Evolutionary conservation across 2,888 invertebrate species (phyloP).

Genomic region (Drosophila kokeensis): DNA sequence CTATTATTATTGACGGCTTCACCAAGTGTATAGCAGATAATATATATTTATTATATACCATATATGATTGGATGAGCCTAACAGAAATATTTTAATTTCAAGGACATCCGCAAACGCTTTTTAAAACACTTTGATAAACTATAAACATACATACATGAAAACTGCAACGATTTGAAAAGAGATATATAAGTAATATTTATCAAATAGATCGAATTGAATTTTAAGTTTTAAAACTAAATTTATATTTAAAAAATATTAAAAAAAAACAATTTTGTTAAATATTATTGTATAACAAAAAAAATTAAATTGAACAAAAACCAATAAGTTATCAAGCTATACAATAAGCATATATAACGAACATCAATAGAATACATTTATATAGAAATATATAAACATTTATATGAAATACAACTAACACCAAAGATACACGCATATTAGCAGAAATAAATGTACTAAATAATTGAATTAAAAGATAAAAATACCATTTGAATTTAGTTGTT

Average conservation of each 20-base stretch:
- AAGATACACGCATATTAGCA: slow-evolving; percentile 75
- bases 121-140: slow-evolving; percentile 16
- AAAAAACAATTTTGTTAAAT: slow-evolving; percentile 50
- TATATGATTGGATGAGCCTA: slow-evolving; percentile 7
- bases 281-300: slow-evolving; percentile 48
- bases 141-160: slow-evolving; percentile 22
- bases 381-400: slow-evolving; percentile 53
- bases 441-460: slow-evolving; percentile 69
- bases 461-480: slow-evolving; percentile 27
- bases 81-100: slow-evolving; percentile 18
- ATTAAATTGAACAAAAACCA: slow-evolving; percentile 30
- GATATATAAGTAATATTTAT: slow-evolving; percentile 62
- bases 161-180: slow-evolving; percentile 23
- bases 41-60: slow-evolving; percentile 16
- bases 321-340: slow-evolving; percentile 64
- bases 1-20: slow-evolving; percentile 22
- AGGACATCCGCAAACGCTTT: slow-evolving; percentile 8
- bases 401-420: slow-evolving; percentile 60
- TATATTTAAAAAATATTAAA: slow-evolving; percentile 19
- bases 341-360: slow-evolving; percentile 32
- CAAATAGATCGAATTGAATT: slow-evolving; percentile 62
- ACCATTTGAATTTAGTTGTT: neutral
- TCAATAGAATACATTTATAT: slow-evolving; percentile 50
- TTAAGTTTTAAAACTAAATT: slow-evolving; percentile 71
- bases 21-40: slow-evolving; percentile 1